These are phyloP conservation scores for Apocrypta bakeri DNA, from an alignment of 1,140 invertebrate genomes.

Conservation along the genomic window DNA sequence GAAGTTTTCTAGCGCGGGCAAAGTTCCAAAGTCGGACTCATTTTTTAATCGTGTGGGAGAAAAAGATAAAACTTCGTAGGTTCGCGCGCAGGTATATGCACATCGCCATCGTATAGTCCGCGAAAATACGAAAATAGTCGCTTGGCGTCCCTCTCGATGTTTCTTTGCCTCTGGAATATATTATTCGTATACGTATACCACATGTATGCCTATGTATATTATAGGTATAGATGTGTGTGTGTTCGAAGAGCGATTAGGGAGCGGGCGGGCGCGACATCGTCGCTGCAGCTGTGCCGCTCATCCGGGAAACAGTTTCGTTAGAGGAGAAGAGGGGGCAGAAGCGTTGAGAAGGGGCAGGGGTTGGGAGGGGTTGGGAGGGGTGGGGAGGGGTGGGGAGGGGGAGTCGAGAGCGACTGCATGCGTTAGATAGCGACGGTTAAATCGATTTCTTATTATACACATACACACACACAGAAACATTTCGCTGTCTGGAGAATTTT, in stretches of 20 bases:
- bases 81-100: neutral
- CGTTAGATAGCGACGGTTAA: neutral
- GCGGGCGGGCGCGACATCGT: neutral
- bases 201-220: too few species aligned
- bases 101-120: too few species aligned
- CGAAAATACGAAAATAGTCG: neutral
- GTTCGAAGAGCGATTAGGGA: neutral
- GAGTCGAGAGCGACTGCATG: neutral
- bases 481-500: neutral
- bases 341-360: too few species aligned
- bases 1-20: neutral
- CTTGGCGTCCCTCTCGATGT: too few species aligned
- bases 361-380: too few species aligned
- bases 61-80: neutral
- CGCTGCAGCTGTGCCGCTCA: neutral
- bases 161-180: too few species aligned
- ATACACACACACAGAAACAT: neutral
- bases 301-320: conserved; percentile 4
- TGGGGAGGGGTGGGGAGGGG: neutral
- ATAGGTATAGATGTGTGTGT: too few species aligned
- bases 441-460: conserved; percentile 2
- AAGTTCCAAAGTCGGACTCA: neutral
- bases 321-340: too few species aligned
- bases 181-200: too few species aligned
- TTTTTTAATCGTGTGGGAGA: neutral